These are phyloP conservation scores for Oenanthe melanoleuca DNA, from an alignment of 2,113 vertebrate genomes.

Conservation along the genomic window DNA sequence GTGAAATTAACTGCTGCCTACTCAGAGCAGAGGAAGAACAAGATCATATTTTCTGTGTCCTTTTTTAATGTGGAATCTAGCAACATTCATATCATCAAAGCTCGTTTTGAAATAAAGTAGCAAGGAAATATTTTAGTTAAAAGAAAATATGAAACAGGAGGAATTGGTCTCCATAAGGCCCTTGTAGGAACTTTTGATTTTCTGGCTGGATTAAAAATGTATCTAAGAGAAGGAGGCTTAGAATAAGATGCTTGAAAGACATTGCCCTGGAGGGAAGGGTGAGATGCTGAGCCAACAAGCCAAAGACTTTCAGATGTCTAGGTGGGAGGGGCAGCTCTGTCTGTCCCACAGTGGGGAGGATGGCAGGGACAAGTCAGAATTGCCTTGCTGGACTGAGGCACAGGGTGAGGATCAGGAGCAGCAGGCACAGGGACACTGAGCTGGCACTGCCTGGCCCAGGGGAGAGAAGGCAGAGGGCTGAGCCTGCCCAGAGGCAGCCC, in stretches of 20 bases:
- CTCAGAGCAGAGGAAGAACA: background rate
- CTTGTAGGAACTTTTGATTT: background rate
- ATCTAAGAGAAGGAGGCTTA: background rate
- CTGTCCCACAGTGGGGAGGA: background rate
- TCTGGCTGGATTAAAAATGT: background rate
- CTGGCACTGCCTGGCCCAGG: background rate
- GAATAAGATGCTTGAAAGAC: background rate
- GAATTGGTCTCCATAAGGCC: background rate
- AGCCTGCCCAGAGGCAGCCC: background rate
- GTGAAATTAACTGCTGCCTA: conserved; percentile 58
- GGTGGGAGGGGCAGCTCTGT: background rate
- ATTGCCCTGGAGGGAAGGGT: background rate
- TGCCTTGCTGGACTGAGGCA: background rate
- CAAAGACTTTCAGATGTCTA: background rate
- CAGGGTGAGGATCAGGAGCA: background rate
- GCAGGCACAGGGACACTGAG: background rate
- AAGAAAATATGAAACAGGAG: background rate
- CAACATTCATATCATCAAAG: background rate
- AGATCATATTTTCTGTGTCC: background rate
- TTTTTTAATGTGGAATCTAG: background rate
- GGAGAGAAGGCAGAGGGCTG: background rate
- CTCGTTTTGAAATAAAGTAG: background rate
- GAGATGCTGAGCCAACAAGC: background rate
- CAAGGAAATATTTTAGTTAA: background rate
- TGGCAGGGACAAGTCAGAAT: background rate